A percentile compares a stretch with the other conserved stretches of the same genome.
These are phyloP conservation scores for Esox masquinongy DNA, from an alignment of 2,797 vertebrate genomes.

Conservation along the genomic window DNA sequence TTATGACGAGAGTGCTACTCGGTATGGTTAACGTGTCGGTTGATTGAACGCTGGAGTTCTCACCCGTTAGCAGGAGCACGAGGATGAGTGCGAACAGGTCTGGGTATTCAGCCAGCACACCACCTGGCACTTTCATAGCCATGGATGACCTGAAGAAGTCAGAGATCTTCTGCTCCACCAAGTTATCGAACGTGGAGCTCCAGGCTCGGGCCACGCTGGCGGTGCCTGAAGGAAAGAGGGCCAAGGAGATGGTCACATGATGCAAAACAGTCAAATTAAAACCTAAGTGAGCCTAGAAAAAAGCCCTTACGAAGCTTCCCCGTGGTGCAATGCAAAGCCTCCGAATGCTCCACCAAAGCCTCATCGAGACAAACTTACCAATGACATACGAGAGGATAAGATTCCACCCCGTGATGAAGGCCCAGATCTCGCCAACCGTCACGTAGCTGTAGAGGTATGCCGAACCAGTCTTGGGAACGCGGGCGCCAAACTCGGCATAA, in stretches of 20 bases:
- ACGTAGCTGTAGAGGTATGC: conserved; percentile 98
- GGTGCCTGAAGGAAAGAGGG: conserved; percentile 76
- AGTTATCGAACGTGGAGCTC: conserved; percentile 92
- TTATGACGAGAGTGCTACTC: neutral
- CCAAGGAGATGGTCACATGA: neutral
- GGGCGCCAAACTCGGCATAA: conserved; percentile 95
- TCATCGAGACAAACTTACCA: conserved; percentile 69
- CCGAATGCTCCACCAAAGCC: neutral
- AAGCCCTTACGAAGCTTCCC: neutral
- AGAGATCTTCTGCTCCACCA: conserved; percentile 91
- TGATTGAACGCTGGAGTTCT: conserved; percentile 19
- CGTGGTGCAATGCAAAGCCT: neutral
- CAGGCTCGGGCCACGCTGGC: conserved; percentile 94
- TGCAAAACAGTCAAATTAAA: neutral
- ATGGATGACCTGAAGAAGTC: conserved; percentile 78
- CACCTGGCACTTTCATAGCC: conserved; percentile 75
- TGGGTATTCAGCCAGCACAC: conserved; percentile 84
- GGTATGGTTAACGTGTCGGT: neutral
- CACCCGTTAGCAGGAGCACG: conserved; percentile 87
- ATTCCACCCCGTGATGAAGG: conserved; percentile 97
- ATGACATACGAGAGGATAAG: conserved; percentile 97
- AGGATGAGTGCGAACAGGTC: conserved; percentile 92
- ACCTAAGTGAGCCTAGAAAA: neutral
- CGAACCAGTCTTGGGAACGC: conserved; percentile 93
- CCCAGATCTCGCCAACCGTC: conserved; percentile 96